Evolutionary conservation across 2,888 invertebrate species (phyloP).

Genomic region (Scelioninae gen. 1): DNA sequence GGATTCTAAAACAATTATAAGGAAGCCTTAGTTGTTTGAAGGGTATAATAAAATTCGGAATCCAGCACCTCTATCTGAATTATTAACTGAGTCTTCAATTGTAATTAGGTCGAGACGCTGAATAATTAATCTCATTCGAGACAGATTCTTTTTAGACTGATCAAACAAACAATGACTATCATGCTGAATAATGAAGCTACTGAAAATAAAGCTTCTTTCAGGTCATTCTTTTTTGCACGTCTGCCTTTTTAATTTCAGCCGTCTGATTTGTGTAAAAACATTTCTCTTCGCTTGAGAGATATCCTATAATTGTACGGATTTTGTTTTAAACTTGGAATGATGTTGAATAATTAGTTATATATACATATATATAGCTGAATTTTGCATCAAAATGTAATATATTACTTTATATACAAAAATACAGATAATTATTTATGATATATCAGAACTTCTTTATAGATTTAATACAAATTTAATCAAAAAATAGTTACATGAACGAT

Average conservation of each 20-base stretch:
- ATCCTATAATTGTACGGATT: too few species aligned
- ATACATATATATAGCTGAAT: too few species aligned
- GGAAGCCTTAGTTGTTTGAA: neutral
- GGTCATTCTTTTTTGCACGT: neutral
- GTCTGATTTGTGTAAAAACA: neutral
- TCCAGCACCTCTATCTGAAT: slow-evolving; percentile 7
- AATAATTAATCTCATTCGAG: slow-evolving; percentile 23
- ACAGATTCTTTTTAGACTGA: slow-evolving; percentile 9
- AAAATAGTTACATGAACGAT: too few species aligned
- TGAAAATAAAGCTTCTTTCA: slow-evolving; percentile 3
- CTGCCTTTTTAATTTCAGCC: neutral
- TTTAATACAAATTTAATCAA: too few species aligned
- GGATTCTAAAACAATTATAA: slow-evolving; percentile 19
- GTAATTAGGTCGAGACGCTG: slow-evolving; percentile 24
- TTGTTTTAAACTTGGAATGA: too few species aligned
- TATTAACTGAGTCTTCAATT: slow-evolving; percentile 19
- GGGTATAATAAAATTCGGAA: slow-evolving; percentile 2
- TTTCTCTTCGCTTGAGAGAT: too few species aligned
- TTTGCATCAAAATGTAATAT: too few species aligned
- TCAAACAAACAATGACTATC: slow-evolving; percentile 29
- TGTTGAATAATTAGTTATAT: too few species aligned
- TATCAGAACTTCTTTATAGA: too few species aligned
- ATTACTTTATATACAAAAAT: too few species aligned
- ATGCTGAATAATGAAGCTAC: slow-evolving; percentile 9
- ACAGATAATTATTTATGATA: too few species aligned